Conservation (phyloP, 2,113 vertebrate species). For the Origma solitaria region DNA sequence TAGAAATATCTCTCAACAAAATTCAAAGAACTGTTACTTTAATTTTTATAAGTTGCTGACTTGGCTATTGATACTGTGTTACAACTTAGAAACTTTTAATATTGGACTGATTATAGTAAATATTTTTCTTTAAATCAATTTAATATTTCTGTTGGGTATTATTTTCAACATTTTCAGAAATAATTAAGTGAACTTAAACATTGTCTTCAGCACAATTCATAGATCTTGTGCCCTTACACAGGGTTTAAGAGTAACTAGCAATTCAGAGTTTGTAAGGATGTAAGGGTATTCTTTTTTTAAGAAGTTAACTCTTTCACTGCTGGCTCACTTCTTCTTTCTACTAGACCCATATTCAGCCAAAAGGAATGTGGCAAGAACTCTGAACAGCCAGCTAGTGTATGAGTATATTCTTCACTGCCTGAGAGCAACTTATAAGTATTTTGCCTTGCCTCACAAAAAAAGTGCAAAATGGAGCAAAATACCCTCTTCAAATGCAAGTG, state of each 20-base stretch:
- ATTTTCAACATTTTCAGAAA: background rate
- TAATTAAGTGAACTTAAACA: background rate
- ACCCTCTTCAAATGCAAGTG: background rate
- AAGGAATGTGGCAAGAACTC: conserved; percentile 89
- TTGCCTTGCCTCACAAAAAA: conserved; percentile 80
- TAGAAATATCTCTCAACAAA: conserved; percentile 42
- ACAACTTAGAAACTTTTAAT: background rate
- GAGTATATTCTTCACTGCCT: conserved; percentile 92
- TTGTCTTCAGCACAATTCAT: background rate
- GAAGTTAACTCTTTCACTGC: background rate
- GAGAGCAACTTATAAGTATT: conserved; percentile 91
- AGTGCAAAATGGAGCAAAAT: conserved; percentile 45
- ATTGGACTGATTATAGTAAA: background rate
- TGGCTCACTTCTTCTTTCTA: background rate
- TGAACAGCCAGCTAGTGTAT: conserved; percentile 88
- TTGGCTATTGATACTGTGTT: background rate
- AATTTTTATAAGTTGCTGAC: background rate
- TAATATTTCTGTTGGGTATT: background rate
- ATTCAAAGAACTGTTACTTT: background rate
- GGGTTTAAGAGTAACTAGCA: background rate
- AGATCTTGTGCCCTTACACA: background rate
- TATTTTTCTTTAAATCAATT: background rate
- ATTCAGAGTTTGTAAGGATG: background rate
- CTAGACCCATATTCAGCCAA: conserved; percentile 90
- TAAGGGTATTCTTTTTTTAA: background rate